Percentiles rank a stretch among this genome's conserved stretches.
Evolutionary conservation across 2,797 vertebrate species (phyloP).

Genomic region (Hephaestus fuliginosus): DNA sequence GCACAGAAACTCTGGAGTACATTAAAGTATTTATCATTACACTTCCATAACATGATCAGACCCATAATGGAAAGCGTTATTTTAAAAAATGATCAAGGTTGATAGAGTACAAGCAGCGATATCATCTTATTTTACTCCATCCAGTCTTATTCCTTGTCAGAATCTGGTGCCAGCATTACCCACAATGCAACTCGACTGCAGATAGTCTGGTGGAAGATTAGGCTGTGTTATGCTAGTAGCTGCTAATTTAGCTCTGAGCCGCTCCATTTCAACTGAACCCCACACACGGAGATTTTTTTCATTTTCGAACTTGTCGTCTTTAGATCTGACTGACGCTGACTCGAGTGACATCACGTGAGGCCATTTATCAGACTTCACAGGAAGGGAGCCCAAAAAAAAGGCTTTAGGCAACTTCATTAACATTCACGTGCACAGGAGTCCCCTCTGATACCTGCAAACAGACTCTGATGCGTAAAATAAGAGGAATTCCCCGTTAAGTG

Average conservation of each 20-base stretch:
- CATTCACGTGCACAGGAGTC: not conserved
- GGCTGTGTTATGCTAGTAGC: not conserved
- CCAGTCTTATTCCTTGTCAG: not conserved
- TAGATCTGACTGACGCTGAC: not conserved
- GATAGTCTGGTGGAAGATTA: not conserved
- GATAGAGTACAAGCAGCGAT: not conserved
- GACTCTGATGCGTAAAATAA: not conserved
- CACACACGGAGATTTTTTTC: not conserved
- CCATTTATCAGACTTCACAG: not conserved
- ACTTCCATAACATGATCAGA: not conserved
- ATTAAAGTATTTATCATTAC: slow-evolving; percentile 8
- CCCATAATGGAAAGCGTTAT: not conserved
- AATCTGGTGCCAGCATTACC: not conserved
- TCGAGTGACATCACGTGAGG: slow-evolving; percentile 16
- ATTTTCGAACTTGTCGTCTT: not conserved
- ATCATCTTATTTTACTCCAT: not conserved
- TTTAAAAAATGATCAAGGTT: not conserved
- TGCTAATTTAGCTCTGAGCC: not conserved
- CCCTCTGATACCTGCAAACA: not conserved
- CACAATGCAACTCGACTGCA: not conserved
- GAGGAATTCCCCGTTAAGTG: not conserved
- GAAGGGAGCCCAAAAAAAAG: not conserved
- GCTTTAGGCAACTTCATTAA: not conserved
- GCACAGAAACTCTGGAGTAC: not conserved
- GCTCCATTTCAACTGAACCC: not conserved